Conservation (phyloP, 2,113 vertebrate genomes). For the Chunga burmeisteri region DNA sequence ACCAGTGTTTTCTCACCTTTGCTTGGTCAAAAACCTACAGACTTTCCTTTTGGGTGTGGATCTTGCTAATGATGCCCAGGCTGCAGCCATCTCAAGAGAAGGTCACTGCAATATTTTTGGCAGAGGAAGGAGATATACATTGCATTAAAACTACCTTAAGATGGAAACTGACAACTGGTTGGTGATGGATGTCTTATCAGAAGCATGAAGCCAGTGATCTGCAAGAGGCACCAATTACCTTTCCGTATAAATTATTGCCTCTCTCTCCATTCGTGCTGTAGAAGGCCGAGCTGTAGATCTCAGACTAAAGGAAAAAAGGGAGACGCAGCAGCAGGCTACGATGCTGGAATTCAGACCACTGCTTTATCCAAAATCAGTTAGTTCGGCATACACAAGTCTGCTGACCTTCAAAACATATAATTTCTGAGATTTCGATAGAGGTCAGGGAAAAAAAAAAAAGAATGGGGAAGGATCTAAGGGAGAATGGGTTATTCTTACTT, state of each 20-base stretch:
- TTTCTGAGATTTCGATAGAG: background rate
- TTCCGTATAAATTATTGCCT: background rate
- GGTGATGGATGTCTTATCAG: background rate
- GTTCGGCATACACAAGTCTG: background rate
- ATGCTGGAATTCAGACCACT: background rate
- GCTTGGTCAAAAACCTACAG: background rate
- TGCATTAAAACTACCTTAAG: background rate
- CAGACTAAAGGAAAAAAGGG: background rate
- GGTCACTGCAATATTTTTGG: background rate
- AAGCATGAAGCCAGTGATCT: slow-evolving; percentile 33
- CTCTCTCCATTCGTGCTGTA: background rate
- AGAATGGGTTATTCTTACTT: background rate
- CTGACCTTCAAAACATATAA: background rate
- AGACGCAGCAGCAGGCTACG: background rate
- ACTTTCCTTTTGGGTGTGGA: background rate
- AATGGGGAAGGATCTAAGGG: background rate
- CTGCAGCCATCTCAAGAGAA: background rate
- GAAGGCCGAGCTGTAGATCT: background rate
- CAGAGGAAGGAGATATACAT: background rate
- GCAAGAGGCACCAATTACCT: background rate
- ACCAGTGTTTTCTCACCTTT: background rate
- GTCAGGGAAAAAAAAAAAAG: background rate
- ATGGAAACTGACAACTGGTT: background rate
- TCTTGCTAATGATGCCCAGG: background rate
- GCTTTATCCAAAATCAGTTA: background rate